Evolutionary conservation across 1,140 invertebrate genomes (phyloP), one percentile per base, ranked within the genome.

Genomic region (Halesus radiatus): DNA sequence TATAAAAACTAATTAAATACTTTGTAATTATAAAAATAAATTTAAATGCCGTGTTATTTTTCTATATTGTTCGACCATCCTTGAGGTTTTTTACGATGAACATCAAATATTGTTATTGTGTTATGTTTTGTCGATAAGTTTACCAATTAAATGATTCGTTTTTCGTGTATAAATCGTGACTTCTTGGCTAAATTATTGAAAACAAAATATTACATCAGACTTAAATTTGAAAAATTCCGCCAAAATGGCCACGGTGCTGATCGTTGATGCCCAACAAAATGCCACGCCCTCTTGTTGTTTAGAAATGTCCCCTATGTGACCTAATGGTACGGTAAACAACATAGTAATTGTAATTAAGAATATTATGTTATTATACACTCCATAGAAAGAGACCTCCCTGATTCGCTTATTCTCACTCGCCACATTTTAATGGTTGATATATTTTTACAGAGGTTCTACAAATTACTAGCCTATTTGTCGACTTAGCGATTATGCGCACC

Each of bases 91-190:
- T 45, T 13, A 45, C 1, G 10, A 45, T 13, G 13, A 1, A 1
- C 37, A 13, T 45, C 56, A 13, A 7, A 60, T 7, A 15, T 7
- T 87, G 80, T 87, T 84, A 84, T 20, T 66, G 3, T 64, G 3
- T 64, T n/a, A 18, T 56, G 54, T 56, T 56, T 56, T 60, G 18
- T 20, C 56, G n/a, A 60, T 60, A 22, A 13, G 18, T 60, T 23
- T 22, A 60, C n/a, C n/a, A 60, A 23, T 60, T 60, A 60, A 60
- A 60, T 60, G 23, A 18, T 60, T 13, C 6, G 13, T 18, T 60
- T 56, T 23, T 60, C 56, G 7, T 3, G 23, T 18, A 13, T 22
- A 20, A 60, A 60, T 60, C 56, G 56, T 60, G n/a, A 60, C 18
- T 60, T 60, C 23, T 60, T 4, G 23, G n/a, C 56, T 22, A 60